Evolutionary conservation across 2,113 vertebrate species (phyloP), one percentile per base, ranked within the genome.

Genomic region (Pleuronectes platessa): DNA sequence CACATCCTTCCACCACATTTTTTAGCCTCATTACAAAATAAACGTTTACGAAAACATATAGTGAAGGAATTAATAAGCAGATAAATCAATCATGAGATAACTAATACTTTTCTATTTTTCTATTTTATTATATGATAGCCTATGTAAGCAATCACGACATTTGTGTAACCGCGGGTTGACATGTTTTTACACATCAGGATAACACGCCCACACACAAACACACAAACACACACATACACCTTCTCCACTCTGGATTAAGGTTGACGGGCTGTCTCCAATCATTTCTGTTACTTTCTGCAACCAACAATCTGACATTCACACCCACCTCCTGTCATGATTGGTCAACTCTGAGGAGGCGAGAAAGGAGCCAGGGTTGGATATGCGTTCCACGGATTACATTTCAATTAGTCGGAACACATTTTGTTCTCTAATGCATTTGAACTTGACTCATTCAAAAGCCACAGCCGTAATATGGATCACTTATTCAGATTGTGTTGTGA

Each of bases 301-400:
- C 42, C 42, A 49, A 21, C 47, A 67, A 37, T 68, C 49, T 37
- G 27, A 68, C 66, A 68, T 24, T 55, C 6, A 21, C 51, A 37
- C 51, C 66, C 49, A 68, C 27, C 20, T 10, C 49, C 24, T 24
- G 66, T 54, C 49, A 55, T 17, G 51, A 55, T 21, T 55, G n/a
- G 20, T 37, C 31, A 17, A 27, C 13, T 68, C 51, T 17, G 31
- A 21, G 49, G 49, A 55, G 27, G 51, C 12, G 13, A 37, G 20
- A 4, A 40, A 37, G 8, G 27, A 21, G 26, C 20, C 49, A 21
- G 65, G 51, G 53, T 68, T 55, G 26, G 3, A 23, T 11, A 40
- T 9, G 12, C 37, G n/a, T 2, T 15, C 14, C n/a, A 51, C 5
- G 45, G 23, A 66, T 31, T 66, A 26, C 8, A 11, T 51, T 51